Conservation (phyloP, 2,888 invertebrate genomes). For the Noctua fimbriata region DNA sequence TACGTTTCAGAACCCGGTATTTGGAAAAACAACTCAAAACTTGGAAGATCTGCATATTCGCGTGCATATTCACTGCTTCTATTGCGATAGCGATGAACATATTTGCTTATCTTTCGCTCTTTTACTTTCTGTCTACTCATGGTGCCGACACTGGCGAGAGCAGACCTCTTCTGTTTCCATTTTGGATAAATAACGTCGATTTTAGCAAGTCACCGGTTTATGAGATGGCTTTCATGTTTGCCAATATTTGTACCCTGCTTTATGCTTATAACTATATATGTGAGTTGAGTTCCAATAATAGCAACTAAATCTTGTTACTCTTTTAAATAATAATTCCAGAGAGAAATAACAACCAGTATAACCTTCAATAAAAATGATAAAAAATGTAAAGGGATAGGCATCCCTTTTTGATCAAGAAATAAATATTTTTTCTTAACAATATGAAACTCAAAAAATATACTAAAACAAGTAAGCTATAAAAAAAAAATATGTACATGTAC, state of each 20-base stretch:
- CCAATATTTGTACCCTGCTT: constrained; percentile 65
- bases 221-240: constrained; percentile 74
- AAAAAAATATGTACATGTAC: no score
- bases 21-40: constrained; percentile 77
- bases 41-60: constrained; percentile 73
- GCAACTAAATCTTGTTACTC: background rate
- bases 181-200: constrained; percentile 75
- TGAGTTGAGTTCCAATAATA: constrained; percentile 67
- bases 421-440: no score
- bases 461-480: no score
- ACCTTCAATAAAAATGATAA: no score
- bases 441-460: background rate
- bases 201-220: constrained; percentile 74
- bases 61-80: constrained; percentile 63
- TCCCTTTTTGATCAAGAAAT: no score
- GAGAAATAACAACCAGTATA: no score
- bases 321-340: background rate
- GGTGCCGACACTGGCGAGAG: constrained; percentile 62
- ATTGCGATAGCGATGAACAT: constrained; percentile 65
- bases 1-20: constrained; percentile 71
- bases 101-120: constrained; percentile 62
- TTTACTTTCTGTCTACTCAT: constrained; percentile 68
- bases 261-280: constrained; percentile 75
- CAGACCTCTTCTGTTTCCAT: constrained; percentile 77
- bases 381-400: no score